phyloP scores from a whole-genome alignment of 2,888 invertebrate genomes.

The Lasioglossum vierecki region DNA sequence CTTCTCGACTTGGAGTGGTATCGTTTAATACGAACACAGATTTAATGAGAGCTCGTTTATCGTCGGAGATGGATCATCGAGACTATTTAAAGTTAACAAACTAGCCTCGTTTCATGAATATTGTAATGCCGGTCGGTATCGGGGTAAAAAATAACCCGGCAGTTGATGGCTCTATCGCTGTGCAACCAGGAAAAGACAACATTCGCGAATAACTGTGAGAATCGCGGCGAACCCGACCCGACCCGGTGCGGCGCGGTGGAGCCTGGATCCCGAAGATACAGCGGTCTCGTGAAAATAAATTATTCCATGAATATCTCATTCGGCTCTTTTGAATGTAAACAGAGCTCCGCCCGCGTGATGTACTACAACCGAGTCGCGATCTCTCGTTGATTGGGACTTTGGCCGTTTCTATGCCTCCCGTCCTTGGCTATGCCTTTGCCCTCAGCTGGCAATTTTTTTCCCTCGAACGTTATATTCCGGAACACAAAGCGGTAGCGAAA shows the following conservation, averaged over 20 bases:
- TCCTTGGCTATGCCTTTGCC: too few relatives aligned
- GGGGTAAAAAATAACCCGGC: background rate
- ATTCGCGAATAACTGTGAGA: background rate
- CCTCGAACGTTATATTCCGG: constrained; percentile 35
- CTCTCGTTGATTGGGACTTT: constrained; percentile 62
- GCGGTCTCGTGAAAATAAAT: constrained; percentile 61
- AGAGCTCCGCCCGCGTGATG: constrained; percentile 40
- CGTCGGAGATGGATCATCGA: background rate
- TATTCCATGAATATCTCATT: constrained; percentile 70
- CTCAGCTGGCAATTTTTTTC: constrained; percentile 21
- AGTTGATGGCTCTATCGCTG: background rate
- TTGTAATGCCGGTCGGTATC: constrained; percentile 6
- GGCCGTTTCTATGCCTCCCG: constrained; percentile 8
- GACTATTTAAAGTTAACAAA: constrained; percentile 14
- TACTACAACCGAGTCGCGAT: constrained; percentile 33
- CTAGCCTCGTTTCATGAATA: constrained; percentile 14
- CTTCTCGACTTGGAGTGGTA: background rate
- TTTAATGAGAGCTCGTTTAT: background rate
- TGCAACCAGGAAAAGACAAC: background rate
- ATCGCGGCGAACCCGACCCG: background rate
- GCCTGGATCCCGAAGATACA: constrained; percentile 29
- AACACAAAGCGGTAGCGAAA: constrained; percentile 51
- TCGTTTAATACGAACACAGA: background rate
- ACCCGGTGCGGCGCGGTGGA: background rate
- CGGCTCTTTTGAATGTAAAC: constrained; percentile 66